A percentile compares a stretch with the other conserved stretches of the same genome.
phyloP scores from a whole-genome alignment of 2,797 vertebrate species.

The Telmatherina bonti region DNA sequence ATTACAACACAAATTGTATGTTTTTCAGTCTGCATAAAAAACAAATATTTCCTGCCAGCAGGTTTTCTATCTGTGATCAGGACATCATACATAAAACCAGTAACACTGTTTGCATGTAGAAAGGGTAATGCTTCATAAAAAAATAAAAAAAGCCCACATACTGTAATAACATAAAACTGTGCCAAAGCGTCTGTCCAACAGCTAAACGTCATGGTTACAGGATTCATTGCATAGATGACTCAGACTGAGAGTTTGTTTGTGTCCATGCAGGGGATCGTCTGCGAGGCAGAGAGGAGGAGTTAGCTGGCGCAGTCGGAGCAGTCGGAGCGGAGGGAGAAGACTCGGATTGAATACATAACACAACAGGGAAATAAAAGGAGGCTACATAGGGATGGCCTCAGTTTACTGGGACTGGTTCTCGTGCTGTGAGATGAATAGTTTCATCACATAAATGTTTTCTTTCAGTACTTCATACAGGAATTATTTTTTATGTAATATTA shows the following conservation, averaged over 20 bases:
- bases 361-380: background rate
- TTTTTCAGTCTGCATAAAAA: background rate
- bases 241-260: constrained; percentile 17
- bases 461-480: constrained; percentile 17
- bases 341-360: constrained; percentile 85
- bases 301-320: constrained; percentile 86
- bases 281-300: constrained; percentile 90
- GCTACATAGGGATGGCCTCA: background rate
- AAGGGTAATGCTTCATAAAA: background rate
- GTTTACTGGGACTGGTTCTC: constrained; percentile 19
- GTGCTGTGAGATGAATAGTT: constrained; percentile 11
- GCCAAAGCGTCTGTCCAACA: background rate
- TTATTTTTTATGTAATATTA: constrained; percentile 13
- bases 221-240: constrained; percentile 13
- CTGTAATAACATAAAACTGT: background rate
- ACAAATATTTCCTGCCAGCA: background rate
- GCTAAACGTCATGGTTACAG: background rate
- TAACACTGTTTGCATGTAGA: background rate
- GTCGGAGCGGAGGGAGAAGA: constrained; percentile 84
- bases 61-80: background rate
- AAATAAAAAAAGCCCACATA: no score
- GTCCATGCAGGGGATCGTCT: constrained; percentile 89
- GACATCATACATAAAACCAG: background rate
- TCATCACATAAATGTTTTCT: constrained; percentile 19
- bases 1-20: background rate